phyloP scores from a whole-genome alignment of 2,113 vertebrate genomes.

The Machaerirhynchus nigripectus region DNA sequence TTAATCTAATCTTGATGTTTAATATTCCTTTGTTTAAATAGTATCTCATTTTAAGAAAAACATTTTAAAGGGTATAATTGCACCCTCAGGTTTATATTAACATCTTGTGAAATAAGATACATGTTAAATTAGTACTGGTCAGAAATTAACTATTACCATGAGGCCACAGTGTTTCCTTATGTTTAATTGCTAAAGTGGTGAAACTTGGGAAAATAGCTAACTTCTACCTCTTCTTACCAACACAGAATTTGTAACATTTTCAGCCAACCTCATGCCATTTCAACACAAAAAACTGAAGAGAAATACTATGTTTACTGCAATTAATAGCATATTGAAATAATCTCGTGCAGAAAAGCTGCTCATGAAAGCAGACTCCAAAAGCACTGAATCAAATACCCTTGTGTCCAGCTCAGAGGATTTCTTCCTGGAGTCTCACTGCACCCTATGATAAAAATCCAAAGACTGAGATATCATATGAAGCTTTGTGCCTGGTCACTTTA shows the following conservation, averaged over 20 bases:
- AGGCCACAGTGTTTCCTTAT: not conserved
- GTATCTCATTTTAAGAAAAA: slow-evolving; percentile 44
- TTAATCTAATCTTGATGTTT: slow-evolving; percentile 38
- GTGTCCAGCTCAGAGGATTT: not conserved
- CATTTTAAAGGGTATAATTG: slow-evolving; percentile 37
- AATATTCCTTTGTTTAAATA: slow-evolving; percentile 19
- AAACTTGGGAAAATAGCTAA: not conserved
- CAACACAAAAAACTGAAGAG: not conserved
- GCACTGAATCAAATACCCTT: not conserved
- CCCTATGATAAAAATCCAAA: not conserved
- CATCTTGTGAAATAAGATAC: slow-evolving; percentile 37
- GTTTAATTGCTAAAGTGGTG: not conserved
- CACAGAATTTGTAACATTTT: not conserved
- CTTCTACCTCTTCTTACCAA: not conserved
- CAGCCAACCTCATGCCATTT: not conserved
- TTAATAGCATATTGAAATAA: not conserved
- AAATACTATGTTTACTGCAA: not conserved
- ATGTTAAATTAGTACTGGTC: slow-evolving; percentile 27
- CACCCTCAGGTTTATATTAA: slow-evolving; percentile 10
- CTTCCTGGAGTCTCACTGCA: not conserved
- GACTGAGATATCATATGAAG: not conserved
- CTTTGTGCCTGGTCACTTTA: not conserved
- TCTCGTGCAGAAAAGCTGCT: not conserved
- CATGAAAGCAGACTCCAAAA: not conserved
- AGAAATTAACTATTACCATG: slow-evolving; percentile 10